Evolutionary conservation across 1,140 invertebrate genomes (phyloP), one percentile per base, ranked within the genome.

Genomic region (Euura lappo): DNA sequence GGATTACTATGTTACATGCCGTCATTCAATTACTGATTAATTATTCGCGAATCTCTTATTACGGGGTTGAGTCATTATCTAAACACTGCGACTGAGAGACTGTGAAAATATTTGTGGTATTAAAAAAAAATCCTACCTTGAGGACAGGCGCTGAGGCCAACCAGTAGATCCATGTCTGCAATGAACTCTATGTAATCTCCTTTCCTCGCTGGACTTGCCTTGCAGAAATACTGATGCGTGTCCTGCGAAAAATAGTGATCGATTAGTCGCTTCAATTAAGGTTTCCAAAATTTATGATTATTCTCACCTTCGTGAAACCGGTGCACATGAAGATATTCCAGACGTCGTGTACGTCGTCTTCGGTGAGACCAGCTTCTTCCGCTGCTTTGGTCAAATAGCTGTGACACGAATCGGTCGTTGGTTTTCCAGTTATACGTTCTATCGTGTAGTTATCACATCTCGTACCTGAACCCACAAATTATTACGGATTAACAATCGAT

Each of bases 291-390:
- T 44, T 70, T 5, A 70, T 60, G 51, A 8, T 60, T 11, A 13
- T 68, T 64, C 44, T 51, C 8, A 83, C 79, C 72, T 70, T 79
- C 11, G 86, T 85, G 68, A 88, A 85, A 5, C 87, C 87, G 2
- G 88, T 89, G 73, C 87, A 88, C 86, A 89, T 89, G 45, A 89
- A 89, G 28, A 89, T 86, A 71, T 89, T 89, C 81, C 88, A 85
- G 1, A 89, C 88, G 78, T 89, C 88, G 73, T 89, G 88, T 0
- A 89, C 88, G 76, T 89, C 87, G 67, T 84, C 81, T 72, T 89
- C 88, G 1, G 71, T 79, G 47, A 89, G 74, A 0, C 84, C 87
- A n/a, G 82, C 78, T 45, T 86, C 82, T 71, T 85, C 76, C 6
- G 86, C 83, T 0, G 88, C 88, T 45, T 85, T 80, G 1, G 84